Base-by-base conservation (phyloP, 2,888 invertebrate species). In the Drosophila anomalipes region DNA sequence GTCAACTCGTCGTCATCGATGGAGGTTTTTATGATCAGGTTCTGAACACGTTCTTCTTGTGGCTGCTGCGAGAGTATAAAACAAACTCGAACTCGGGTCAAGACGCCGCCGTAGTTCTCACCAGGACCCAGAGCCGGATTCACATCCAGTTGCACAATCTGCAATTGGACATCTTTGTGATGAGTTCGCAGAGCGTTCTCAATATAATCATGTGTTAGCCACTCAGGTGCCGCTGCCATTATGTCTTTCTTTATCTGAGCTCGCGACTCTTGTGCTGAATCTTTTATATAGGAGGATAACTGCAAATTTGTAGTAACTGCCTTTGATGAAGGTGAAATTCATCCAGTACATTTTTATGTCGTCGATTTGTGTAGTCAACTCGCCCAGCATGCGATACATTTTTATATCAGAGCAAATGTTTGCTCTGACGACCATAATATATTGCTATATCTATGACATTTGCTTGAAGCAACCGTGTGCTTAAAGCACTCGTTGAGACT, bases 21-120 rank as follows among this genome's bases (percentile, higher is more conserved):
- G 1, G 92, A 87, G 4, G 89, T 92, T 70, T 93, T 93, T 2
- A 92, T 87, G 28, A 93, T 90, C 51, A 79, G 70, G 53, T 74
- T 75, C 61, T 69, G 73, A 10, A 58, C 26, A n/a, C 35, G 49
- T 14, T 61, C 68, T 49, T 80, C 72, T 6, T 67, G 33, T 3
- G 60, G 52, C 19, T 61, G 30, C n/a, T 60, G 56, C 0, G 75
- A 69, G 0, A 82, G 73, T 6, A 60, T 70, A 47, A 91, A 92
- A 3, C 67, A 26, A 4, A 90, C 85, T 28, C 76, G 68, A 3
- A 87, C 78, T 30, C 92, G 82, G 0, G 86, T 91, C 71, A 93
- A 67, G 5, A 92, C 78, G 9, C 92, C 92, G 5, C 91, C 93
- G 65, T 82, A 93, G 58, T 93, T 93, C 68, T 93, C 93, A 2